phyloP scores from a whole-genome alignment of 2,113 vertebrate genomes.

The Hemiprocne comata region DNA sequence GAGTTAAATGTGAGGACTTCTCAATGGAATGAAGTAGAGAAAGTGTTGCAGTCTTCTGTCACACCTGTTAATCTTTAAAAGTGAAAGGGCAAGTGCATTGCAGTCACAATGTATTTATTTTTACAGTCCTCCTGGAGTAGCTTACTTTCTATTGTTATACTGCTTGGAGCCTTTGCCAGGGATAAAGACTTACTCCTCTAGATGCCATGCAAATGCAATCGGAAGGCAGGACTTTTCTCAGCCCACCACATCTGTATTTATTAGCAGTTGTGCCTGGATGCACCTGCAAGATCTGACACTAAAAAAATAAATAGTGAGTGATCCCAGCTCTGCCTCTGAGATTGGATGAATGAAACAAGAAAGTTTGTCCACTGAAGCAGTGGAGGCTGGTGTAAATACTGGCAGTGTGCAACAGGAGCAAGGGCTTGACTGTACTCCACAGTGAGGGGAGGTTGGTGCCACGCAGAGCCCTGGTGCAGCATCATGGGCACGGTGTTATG shows the following conservation, averaged over 20 bases:
- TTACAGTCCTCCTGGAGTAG: background rate
- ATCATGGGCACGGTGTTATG: accelerated
- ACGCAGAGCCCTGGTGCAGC: accelerated
- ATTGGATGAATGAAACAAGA: background rate
- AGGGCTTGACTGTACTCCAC: accelerated
- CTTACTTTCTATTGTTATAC: background rate
- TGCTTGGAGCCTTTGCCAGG: background rate
- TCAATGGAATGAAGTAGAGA: background rate
- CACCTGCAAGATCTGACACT: background rate
- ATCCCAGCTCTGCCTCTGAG: background rate
- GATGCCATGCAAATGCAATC: background rate
- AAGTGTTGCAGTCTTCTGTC: background rate
- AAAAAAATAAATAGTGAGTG: background rate
- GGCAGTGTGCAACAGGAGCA: accelerated
- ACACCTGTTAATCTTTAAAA: background rate
- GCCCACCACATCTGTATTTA: background rate
- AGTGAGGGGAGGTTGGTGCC: background rate
- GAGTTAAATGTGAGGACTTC: background rate
- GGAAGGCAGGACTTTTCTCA: background rate
- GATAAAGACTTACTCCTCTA: background rate
- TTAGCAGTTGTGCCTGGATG: background rate
- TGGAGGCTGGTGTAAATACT: background rate
- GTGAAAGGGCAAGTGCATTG: background rate
- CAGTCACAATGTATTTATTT: background rate
- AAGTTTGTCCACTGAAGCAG: background rate